Percentiles rank a stretch among this genome's conserved stretches.
Conservation (phyloP, 2,888 invertebrate genomes). For the Ectobius pallidus region DNA sequence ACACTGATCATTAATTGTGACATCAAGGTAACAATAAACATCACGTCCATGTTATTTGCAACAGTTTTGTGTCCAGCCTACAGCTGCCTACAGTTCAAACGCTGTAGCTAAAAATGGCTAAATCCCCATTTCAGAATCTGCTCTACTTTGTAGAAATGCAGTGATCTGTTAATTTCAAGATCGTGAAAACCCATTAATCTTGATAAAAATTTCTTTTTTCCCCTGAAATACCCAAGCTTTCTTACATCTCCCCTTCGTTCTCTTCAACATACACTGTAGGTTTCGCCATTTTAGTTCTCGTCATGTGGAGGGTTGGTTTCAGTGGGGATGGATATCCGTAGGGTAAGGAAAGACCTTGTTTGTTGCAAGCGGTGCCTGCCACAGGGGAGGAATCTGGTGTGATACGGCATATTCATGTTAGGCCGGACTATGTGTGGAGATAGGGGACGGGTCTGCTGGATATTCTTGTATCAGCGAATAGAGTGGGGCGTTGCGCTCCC, state of each 20-base stretch:
- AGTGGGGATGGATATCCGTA: constrained; percentile 12
- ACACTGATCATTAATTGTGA: too few relatives aligned
- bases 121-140: too few relatives aligned
- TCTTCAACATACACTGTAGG: neutral
- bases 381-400: neutral
- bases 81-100: too few relatives aligned
- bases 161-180: constrained; percentile 25
- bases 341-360: constrained; percentile 3
- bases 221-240: too few relatives aligned
- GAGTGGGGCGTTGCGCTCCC: constrained; percentile 16
- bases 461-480: constrained; percentile 28
- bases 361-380: neutral
- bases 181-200: constrained; percentile 13
- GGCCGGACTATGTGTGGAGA: constrained; percentile 2
- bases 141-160: neutral
- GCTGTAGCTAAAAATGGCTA: too few relatives aligned
- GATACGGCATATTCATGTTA: constrained; percentile 23
- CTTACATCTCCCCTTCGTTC: neutral
- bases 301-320: constrained; percentile 15
- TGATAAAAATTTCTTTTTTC: constrained; percentile 21
- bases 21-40: too few relatives aligned
- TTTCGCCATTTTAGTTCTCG: constrained; percentile 31
- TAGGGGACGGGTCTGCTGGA: constrained; percentile 20
- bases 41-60: too few relatives aligned
- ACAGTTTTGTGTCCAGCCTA: too few relatives aligned